These are phyloP conservation scores for Carassius gibelio DNA, from an alignment of 2,113 vertebrate genomes.

Conservation along the genomic window DNA sequence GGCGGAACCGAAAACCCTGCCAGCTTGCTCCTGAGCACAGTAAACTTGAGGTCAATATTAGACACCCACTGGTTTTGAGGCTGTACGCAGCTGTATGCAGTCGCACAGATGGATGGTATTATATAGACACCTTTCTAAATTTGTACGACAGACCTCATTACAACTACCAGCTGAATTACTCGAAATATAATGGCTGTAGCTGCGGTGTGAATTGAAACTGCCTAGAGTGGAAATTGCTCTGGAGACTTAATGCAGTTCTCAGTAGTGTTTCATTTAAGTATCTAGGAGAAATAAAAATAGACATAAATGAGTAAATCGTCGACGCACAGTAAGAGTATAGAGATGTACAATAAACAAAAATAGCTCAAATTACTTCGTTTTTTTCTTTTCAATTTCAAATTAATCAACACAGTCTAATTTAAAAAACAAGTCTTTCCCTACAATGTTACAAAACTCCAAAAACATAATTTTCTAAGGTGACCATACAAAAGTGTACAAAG, in stretches of 20 bases:
- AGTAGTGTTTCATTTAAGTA: neutral
- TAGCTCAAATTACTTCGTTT: neutral
- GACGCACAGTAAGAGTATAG: neutral
- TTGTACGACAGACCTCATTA: neutral
- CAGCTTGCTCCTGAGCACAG: neutral
- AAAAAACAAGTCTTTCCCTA: too few relatives aligned
- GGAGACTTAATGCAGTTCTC: conserved; percentile 1
- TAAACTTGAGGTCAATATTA: conserved; percentile 24
- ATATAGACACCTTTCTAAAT: conserved; percentile 29
- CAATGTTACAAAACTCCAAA: too few relatives aligned
- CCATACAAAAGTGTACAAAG: too few relatives aligned
- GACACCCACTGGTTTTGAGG: neutral
- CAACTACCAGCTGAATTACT: conserved; percentile 28
- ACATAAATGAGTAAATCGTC: neutral
- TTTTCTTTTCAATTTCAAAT: neutral
- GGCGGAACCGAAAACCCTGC: conserved; percentile 26
- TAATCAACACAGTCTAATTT: neutral
- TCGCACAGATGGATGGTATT: neutral
- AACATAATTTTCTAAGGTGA: too few relatives aligned
- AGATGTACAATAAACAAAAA: neutral
- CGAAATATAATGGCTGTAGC: neutral
- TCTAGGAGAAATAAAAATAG: conserved; percentile 12
- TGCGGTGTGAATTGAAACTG: conserved; percentile 6
- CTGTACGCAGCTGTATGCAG: neutral
- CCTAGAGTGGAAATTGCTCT: neutral